These are phyloP conservation scores for Castor canadensis DNA, from an alignment of 2,113 vertebrate species.

Conservation along the genomic window DNA sequence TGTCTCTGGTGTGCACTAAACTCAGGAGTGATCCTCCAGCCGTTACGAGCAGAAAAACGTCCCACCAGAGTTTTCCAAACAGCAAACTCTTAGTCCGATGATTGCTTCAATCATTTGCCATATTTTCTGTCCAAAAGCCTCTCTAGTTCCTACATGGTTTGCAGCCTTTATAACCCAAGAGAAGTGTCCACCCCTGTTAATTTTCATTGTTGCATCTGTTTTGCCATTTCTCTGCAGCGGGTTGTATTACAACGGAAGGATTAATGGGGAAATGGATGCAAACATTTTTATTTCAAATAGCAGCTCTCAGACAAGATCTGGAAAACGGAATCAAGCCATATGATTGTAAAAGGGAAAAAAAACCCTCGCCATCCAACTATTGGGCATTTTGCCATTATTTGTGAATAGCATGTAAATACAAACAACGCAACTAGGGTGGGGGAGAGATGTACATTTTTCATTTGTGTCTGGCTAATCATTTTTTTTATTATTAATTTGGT, in stretches of 20 bases:
- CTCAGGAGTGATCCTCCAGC: slow-evolving; percentile 72
- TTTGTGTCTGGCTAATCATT: slow-evolving; percentile 75
- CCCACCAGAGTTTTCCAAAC: slow-evolving; percentile 83
- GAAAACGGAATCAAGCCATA: slow-evolving; percentile 85
- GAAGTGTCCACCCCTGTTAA: slow-evolving; percentile 88
- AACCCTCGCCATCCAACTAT: slow-evolving; percentile 69
- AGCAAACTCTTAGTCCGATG: slow-evolving; percentile 81
- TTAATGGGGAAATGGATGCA: slow-evolving; percentile 85
- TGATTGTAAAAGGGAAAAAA: slow-evolving; percentile 80
- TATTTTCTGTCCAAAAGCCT: slow-evolving; percentile 85
- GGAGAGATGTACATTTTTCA: slow-evolving; percentile 75
- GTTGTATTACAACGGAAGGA: slow-evolving; percentile 84
- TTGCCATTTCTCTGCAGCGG: slow-evolving; percentile 86
- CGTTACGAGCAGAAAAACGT: slow-evolving; percentile 59
- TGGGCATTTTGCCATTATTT: slow-evolving; percentile 78
- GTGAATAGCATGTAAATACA: slow-evolving; percentile 80
- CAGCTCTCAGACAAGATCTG: slow-evolving; percentile 84
- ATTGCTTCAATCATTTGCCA: slow-evolving; percentile 80
- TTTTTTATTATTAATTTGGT: slow-evolving; percentile 84
- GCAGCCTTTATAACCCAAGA: slow-evolving; percentile 87
- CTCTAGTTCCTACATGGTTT: slow-evolving; percentile 84
- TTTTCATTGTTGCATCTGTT: slow-evolving; percentile 89
- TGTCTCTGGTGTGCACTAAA: slow-evolving; percentile 65
- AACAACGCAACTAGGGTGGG: slow-evolving; percentile 75
- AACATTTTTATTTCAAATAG: slow-evolving; percentile 88